These are phyloP conservation scores for Calephelis nemesis DNA, from an alignment of 1,140 invertebrate species.

Conservation along the genomic window DNA sequence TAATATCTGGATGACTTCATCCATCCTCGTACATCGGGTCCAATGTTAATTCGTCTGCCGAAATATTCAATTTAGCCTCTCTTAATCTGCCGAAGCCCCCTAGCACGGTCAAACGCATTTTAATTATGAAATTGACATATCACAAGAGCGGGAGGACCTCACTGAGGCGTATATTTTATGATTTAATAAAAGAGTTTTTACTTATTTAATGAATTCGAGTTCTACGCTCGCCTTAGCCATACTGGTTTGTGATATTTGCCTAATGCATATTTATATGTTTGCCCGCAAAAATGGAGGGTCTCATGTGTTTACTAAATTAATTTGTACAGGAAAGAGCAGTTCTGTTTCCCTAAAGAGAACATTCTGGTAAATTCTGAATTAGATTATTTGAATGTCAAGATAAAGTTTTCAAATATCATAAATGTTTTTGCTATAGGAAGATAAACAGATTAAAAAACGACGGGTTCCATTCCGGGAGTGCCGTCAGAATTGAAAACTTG, in stretches of 20 bases:
- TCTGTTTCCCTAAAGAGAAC: constrained; percentile 21
- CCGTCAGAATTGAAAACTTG: too few relatives aligned
- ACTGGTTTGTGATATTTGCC: constrained; percentile 64
- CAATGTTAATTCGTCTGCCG: constrained; percentile 43
- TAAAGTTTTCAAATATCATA: too few relatives aligned
- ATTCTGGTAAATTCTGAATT: neutral
- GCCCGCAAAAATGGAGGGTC: constrained; percentile 50
- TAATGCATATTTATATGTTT: constrained; percentile 77
- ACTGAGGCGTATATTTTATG: constrained; percentile 51
- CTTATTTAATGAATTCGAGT: constrained; percentile 67
- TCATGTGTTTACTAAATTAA: constrained; percentile 58
- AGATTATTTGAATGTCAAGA: too few relatives aligned
- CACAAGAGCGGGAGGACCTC: constrained; percentile 42
- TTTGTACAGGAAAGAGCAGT: constrained; percentile 37
- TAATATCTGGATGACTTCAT: constrained; percentile 63
- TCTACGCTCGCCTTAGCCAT: constrained; percentile 41
- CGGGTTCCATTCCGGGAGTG: too few relatives aligned
- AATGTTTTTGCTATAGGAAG: too few relatives aligned
- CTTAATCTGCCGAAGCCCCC: constrained; percentile 58
- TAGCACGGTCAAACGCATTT: constrained; percentile 75
- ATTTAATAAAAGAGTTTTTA: constrained; percentile 76
- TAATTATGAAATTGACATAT: constrained; percentile 79
- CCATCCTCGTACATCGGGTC: constrained; percentile 39
- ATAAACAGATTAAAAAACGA: too few relatives aligned
- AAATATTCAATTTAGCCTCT: constrained; percentile 67